These are phyloP conservation scores for Propithecus coquereli DNA, from an alignment of 2,113 vertebrate species.

Conservation along the genomic window DNA sequence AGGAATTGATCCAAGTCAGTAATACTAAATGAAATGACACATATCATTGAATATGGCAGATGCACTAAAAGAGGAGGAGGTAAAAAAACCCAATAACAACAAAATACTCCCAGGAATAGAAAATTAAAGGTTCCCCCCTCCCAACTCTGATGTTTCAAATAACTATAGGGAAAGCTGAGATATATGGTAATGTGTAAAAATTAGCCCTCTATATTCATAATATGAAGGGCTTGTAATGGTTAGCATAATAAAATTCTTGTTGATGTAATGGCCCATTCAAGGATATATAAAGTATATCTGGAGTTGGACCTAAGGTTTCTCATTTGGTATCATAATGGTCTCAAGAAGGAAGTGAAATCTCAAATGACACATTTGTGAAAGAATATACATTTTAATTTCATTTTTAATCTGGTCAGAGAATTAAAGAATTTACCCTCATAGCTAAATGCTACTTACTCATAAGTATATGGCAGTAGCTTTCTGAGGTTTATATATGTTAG, in stretches of 20 bases:
- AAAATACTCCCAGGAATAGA: not conserved
- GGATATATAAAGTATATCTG: not conserved
- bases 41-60: not conserved
- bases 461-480: not conserved
- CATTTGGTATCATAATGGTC: not conserved
- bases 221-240: not conserved
- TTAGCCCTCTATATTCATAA: not conserved
- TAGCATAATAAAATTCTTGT: constrained; percentile 14
- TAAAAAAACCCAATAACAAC: not conserved
- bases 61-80: not conserved
- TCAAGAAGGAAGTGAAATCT: not conserved
- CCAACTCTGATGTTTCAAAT: not conserved
- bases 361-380: constrained; percentile 44
- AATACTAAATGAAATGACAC: not conserved
- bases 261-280: not conserved
- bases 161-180: not conserved
- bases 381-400: not conserved
- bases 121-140: not conserved
- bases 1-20: not conserved
- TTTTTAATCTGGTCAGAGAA: constrained; percentile 9
- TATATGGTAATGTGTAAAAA: not conserved
- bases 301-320: not conserved
- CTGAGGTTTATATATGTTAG: not conserved
- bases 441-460: not conserved
- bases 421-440: not conserved